Evolutionary conservation across 1,140 invertebrate species (phyloP), one percentile per base, ranked within the genome.

Genomic region (Solen grandis): DNA sequence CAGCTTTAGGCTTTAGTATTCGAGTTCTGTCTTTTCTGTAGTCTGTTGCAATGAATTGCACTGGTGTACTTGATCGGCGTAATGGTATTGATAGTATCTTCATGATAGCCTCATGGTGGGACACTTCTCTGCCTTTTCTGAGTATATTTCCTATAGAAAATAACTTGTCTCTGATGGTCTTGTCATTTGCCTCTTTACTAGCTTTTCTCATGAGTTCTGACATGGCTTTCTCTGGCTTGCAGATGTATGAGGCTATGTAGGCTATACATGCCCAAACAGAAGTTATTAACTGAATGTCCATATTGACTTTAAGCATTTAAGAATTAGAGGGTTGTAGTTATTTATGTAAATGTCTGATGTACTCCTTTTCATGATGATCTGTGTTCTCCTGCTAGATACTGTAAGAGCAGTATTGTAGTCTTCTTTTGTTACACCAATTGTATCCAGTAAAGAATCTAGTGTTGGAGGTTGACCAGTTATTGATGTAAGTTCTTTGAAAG

Each of bases 221-320:
- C 70, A 74, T 41, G 14, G 35, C 50, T 57, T 60, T 74, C 38
- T 74, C 55, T 35, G 55, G 55, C 46, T 74, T 74, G 55, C 55
- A 74, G 35, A 74, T 74, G 52, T 62, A 74, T 16, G 55, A 74
- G 36, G 55, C n/a, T n/a, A n/a, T n/a, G n/a, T n/a, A n/a, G n/a
- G n/a, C n/a, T n/a, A n/a, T n/a, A n/a, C n/a, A n/a, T 27, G 73
- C 63, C 54, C 54, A 77, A 5, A 75, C 5, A 36, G 54, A 46
- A n/a, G 65, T 55, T 10, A 82, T 82, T 0, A 70, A 54, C 25
- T 82, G 81, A 3, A 82, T 76, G 46, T 76, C 73, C 73, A 75
- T 70, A 29, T 76, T 31, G 66, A 50, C 36, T 41, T 5, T 52
- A 66, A 59, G 27, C 54, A 36, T 70, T 33, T 62, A 2, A 79